Evolutionary conservation across 2,888 invertebrate species (phyloP).

Genomic region (Conus canariensis): DNA sequence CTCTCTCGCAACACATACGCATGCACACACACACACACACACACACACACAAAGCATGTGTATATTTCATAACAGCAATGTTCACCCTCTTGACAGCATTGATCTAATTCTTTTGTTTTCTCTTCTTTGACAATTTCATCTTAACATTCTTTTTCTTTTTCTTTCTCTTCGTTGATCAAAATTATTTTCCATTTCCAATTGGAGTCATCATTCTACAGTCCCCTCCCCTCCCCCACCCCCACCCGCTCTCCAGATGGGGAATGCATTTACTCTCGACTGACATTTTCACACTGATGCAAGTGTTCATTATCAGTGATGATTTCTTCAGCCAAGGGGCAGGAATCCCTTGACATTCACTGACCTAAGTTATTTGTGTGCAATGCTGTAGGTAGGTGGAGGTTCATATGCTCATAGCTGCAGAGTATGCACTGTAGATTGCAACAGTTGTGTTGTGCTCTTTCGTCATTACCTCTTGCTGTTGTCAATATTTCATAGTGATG

Average conservation of each 20-base stretch:
- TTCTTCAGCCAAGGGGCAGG: background rate
- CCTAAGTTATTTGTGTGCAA: background rate
- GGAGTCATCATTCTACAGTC: background rate
- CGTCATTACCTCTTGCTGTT: constrained; percentile 39
- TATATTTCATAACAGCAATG: too few species aligned
- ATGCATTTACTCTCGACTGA: background rate
- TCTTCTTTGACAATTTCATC: too few species aligned
- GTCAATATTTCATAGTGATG: constrained; percentile 41
- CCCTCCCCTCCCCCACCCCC: background rate
- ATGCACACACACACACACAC: too few species aligned
- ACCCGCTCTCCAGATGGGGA: background rate
- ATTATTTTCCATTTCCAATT: background rate
- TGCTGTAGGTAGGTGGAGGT: constrained; percentile 15
- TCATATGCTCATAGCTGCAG: constrained; percentile 5
- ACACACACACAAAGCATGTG: too few species aligned
- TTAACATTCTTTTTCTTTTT: background rate
- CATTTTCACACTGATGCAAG: background rate
- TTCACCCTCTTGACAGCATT: too few species aligned
- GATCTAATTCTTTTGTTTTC: too few species aligned
- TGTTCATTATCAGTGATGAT: background rate
- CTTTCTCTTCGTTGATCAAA: background rate
- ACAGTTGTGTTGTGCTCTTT: constrained; percentile 35
- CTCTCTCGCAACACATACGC: too few species aligned
- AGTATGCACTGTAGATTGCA: constrained; percentile 32
- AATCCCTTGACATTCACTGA: background rate